Evolutionary conservation across 2,888 invertebrate genomes (phyloP), one percentile per base, ranked within the genome.

Genomic region (Zeuzera pyrina): DNA sequence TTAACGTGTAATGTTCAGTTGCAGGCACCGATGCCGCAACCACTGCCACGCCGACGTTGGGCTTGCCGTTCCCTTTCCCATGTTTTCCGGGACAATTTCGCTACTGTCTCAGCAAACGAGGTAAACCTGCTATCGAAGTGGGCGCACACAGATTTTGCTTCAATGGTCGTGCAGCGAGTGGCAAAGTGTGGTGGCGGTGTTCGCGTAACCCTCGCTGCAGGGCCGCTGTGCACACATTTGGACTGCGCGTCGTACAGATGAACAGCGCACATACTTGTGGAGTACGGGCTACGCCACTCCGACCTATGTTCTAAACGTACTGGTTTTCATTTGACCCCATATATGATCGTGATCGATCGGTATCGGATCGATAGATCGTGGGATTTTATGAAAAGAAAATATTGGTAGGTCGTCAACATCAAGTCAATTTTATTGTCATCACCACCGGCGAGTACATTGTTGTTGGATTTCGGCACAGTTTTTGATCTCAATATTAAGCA

Each of bases 141-240:
- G 83, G 81, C 29, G 79, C 83, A 15, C 83, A 83, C 50, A 62
- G 83, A 41, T 84, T 84, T 47, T 84, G 81, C 49, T 81, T 79
- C 52, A 81, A 84, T 48, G 83, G 81, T 3, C 73, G 81, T 27
- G 81, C 83, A 3, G 83, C 81, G 14, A 79, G 81, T 41, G 83
- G 81, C 34, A 83, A 83, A 50, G 81, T 83, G 16, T 81, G 83
- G 83, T 83, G 83, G 83, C 68, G 83, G 0, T 83, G 83, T 45
- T 81, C 81, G 29, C 62, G 83, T 22, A 83, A 83, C 51, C 83
- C 83, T 1, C 76, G 83, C 16, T 83, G 83, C 45, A 63, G 83
- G 13, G 83, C 83, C 30, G 83, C 83, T 10, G 81, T 83, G 5
- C 83, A 83, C 52, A 83, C 83, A 6, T 81, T 83, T 45, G 83